Evolutionary conservation across 2,888 invertebrate genomes (phyloP), one percentile per base, ranked within the genome.

Genomic region (Hylaea fasciaria): DNA sequence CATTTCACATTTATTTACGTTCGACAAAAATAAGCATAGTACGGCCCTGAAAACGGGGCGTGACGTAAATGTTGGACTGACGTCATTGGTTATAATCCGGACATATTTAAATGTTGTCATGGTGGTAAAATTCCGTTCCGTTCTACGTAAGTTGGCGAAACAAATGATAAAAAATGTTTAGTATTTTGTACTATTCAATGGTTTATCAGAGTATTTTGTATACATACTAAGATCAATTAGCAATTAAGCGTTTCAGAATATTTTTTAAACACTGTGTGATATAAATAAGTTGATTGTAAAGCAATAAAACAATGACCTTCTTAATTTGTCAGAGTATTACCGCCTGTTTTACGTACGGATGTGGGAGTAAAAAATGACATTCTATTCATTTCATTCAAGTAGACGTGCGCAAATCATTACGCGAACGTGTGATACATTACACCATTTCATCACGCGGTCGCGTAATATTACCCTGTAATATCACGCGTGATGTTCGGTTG

Each of bases 31-130:
- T 85, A 86, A 81, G 78, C 79, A 78, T n/a, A 90, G 80, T 90
- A 79, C 90, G 91, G 84, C 90, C 90, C 91, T 91, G 91, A 90
- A 66, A 87, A 84, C 74, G 74, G 80, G 87, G 86, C 83, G 86
- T 91, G 91, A 91, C 91, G 91, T 90, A 87, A 83, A 85, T 73
- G 74, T 64, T 56, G 64, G 74, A 71, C 50, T 70, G 78, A 89
- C 91, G 91, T 90, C 91, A 91, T 85, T 85, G 80, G 82, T 67
- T 70, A 79, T 65, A 73, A 81, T 56, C 75, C 81, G 67, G 47
- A 64, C 60, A 76, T 81, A 74, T 80, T 37, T 65, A 74, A 74
- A 70, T 63, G 74, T 47, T 51, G 54, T 54, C 50, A n/a, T 48
- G 65, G 62, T 53, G 53, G 32, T 46, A 17, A 64, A 68, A 65